Conservation (phyloP, 1,140 invertebrate genomes). For the Drosophila ambigua region DNA sequence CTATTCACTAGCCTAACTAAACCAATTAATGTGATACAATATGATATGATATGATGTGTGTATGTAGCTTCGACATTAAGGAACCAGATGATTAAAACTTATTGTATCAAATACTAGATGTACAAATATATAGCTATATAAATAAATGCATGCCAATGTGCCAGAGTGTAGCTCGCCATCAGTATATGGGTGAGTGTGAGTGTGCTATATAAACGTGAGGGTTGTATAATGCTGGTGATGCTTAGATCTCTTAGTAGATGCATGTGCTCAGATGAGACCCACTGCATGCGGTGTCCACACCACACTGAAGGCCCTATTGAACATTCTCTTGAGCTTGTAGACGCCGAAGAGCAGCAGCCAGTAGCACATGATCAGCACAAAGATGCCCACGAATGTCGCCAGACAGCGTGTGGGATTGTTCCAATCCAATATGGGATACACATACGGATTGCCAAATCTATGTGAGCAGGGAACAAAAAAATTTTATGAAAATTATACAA, state of each 20-base stretch:
- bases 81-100: slow-evolving; percentile 61
- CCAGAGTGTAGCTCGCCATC: slow-evolving; percentile 16
- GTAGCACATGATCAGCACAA: slow-evolving; percentile 84
- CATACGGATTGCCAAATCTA: slow-evolving; percentile 86
- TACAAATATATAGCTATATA: slow-evolving; percentile 6
- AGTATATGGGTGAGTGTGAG: slow-evolving; percentile 18
- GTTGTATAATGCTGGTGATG: slow-evolving; percentile 49
- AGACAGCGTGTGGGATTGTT: slow-evolving; percentile 84
- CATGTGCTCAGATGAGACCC: slow-evolving; percentile 64
- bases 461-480: slow-evolving; percentile 55
- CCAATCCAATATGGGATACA: slow-evolving; percentile 90
- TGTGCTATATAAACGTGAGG: slow-evolving; percentile 18
- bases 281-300: slow-evolving; percentile 78
- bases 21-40: slow-evolving; percentile 7
- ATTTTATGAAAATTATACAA: slow-evolving; percentile 3
- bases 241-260: slow-evolving; percentile 5
- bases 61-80: slow-evolving; percentile 43
- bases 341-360: slow-evolving; percentile 60
- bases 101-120: slow-evolving; percentile 53
- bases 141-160: slow-evolving; percentile 56
- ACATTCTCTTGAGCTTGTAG: slow-evolving; percentile 66
- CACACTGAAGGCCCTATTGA: slow-evolving; percentile 72
- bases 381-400: slow-evolving; percentile 85
- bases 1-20: slow-evolving; percentile 34
- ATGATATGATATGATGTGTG: no score